Evolutionary conservation across 2,113 vertebrate species (phyloP).

Genomic region (Anguilla rostrata): DNA sequence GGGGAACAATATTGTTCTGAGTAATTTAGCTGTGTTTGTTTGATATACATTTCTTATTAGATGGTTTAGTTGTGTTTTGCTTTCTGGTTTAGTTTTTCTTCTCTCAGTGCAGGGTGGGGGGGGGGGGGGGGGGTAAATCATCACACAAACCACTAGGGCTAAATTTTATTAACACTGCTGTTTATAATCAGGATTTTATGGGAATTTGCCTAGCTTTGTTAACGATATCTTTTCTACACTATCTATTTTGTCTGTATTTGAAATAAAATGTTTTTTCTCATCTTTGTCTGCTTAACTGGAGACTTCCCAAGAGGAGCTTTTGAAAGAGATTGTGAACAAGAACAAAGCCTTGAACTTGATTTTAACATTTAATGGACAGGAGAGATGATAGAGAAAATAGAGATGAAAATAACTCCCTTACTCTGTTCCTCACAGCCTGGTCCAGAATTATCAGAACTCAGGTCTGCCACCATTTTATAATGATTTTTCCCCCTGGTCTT

Average conservation of each 20-base stretch:
- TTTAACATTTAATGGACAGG: too few relatives aligned
- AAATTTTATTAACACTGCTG: not conserved
- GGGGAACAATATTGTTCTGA: not conserved
- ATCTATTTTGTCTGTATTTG: conserved; percentile 33
- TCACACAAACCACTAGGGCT: not conserved
- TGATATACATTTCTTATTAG: not conserved
- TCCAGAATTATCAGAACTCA: too few relatives aligned
- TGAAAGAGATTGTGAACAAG: too few relatives aligned
- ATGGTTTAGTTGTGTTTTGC: not conserved
- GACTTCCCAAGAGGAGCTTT: not conserved
- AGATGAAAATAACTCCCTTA: too few relatives aligned
- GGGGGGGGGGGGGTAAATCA: not conserved
- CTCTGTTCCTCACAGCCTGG: too few relatives aligned
- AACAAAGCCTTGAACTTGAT: too few relatives aligned
- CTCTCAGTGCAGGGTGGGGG: not conserved
- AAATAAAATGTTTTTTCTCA: conserved; percentile 28
- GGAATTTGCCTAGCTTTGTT: conserved; percentile 6
- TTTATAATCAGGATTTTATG: conserved; percentile 1
- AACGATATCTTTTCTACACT: conserved; percentile 20
- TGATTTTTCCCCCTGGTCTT: too few relatives aligned
- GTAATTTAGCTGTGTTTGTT: not conserved
- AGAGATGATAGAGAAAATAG: too few relatives aligned
- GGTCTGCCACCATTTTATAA: not conserved
- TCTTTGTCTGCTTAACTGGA: not conserved
- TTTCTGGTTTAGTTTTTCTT: not conserved